Conservation (phyloP, 1,140 invertebrate species). For the Hesperophylax magnus region DNA sequence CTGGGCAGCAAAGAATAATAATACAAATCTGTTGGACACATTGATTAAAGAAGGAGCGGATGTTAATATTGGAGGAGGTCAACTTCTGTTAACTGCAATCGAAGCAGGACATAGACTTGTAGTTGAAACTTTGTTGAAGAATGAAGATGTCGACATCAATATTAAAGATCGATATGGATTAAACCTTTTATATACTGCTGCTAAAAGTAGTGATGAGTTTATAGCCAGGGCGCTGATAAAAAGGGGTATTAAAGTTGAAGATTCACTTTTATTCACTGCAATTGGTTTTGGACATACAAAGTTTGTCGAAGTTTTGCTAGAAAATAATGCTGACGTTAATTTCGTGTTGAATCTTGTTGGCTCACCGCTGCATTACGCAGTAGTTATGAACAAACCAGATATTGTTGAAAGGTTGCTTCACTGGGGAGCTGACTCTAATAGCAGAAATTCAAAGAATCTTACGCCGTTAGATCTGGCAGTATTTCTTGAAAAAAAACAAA, state of each 20-base stretch:
- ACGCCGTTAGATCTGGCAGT: slow-evolving; percentile 5
- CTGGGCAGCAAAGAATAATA: not conserved
- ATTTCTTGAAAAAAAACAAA: not conserved
- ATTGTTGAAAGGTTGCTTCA: not conserved
- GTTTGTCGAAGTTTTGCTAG: slow-evolving; percentile 5
- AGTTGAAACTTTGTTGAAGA: not conserved
- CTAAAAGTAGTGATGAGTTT: not conserved
- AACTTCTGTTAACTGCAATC: not conserved
- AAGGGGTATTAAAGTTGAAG: not conserved
- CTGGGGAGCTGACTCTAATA: not conserved
- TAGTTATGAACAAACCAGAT: too few relatives aligned
- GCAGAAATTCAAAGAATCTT: not conserved
- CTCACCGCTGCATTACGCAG: not conserved
- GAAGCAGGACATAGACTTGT: not conserved
- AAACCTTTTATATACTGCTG: not conserved
- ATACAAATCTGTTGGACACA: not conserved
- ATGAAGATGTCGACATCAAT: not conserved
- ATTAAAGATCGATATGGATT: not conserved
- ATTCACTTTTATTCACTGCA: not conserved
- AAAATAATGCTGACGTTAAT: not conserved
- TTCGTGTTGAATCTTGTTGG: too few relatives aligned
- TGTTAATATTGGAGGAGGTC: not conserved
- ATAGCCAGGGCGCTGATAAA: not conserved
- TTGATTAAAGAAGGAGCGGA: slow-evolving; percentile 1
- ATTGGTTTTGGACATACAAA: not conserved